Conservation (phyloP, 2,113 vertebrate genomes). For the Scomber japonicus region DNA sequence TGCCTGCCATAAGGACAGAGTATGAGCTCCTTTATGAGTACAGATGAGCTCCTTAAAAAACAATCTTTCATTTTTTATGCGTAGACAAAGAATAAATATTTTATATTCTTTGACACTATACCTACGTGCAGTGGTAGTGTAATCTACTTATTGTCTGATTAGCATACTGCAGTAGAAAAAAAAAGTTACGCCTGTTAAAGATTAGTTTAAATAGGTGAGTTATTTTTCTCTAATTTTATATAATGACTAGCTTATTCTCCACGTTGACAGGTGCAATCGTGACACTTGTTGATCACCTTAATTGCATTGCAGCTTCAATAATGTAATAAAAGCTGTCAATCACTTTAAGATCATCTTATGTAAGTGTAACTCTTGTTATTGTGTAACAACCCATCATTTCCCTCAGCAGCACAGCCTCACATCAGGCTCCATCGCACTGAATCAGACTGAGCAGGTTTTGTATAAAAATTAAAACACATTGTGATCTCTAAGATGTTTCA, state of each 20-base stretch:
- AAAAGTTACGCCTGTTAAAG: not conserved
- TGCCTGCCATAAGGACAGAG: not conserved
- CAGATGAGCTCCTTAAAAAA: not conserved
- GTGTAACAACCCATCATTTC: constrained; percentile 2
- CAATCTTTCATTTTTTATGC: not conserved
- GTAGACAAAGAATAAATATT: not conserved
- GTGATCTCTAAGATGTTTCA: constrained; percentile 35
- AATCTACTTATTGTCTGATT: not conserved
- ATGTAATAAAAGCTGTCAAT: constrained; percentile 39
- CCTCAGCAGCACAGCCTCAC: constrained; percentile 2
- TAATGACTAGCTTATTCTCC: not conserved
- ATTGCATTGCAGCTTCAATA: not conserved
- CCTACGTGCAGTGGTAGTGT: not conserved
- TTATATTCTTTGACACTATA: not conserved
- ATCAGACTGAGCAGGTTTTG: constrained; percentile 18
- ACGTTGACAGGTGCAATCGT: not conserved
- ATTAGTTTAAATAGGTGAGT: not conserved
- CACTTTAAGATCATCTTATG: constrained; percentile 7
- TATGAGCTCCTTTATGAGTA: not conserved
- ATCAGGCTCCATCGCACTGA: constrained; percentile 6
- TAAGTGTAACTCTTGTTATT: constrained; percentile 7
- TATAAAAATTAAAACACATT: constrained; percentile 48
- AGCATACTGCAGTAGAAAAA: not conserved
- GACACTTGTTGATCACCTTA: not conserved
- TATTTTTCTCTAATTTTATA: not conserved